These are phyloP conservation scores for Coturnix japonica DNA, from an alignment of 2,113 vertebrate genomes.

Conservation along the genomic window DNA sequence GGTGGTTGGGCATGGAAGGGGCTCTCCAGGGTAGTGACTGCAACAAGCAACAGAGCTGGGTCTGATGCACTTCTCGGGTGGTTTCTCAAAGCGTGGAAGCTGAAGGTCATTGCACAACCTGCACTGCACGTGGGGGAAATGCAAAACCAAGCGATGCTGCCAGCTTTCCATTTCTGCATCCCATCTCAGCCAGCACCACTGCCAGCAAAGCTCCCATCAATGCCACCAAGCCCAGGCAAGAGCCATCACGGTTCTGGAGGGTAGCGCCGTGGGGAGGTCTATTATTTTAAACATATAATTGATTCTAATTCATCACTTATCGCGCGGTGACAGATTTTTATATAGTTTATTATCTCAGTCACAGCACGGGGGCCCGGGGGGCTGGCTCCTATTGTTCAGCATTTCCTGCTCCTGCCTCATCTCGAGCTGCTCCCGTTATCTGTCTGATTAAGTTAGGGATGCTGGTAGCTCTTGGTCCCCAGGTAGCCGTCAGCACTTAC, in stretches of 20 bases:
- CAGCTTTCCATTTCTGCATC: neutral
- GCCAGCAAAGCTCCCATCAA: neutral
- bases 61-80: neutral
- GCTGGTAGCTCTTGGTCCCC: conserved; percentile 68
- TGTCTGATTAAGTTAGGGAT: conserved; percentile 81
- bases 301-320: conserved; percentile 85
- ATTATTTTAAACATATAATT: conserved; percentile 84
- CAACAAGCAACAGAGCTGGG: neutral
- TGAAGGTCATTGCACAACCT: neutral
- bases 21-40: neutral
- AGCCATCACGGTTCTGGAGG: conserved; percentile 44
- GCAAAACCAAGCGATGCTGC: neutral
- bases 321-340: conserved; percentile 78
- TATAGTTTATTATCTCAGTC: conserved; percentile 79
- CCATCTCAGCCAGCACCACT: accelerated
- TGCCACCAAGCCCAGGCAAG: conserved; percentile 43
- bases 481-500: conserved; percentile 55
- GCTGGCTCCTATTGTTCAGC: conserved; percentile 64
- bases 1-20: too few species aligned
- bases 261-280: conserved; percentile 52
- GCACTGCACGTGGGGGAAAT: neutral
- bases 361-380: conserved; percentile 62
- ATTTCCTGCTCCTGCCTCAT: conserved; percentile 59
- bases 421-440: conserved; percentile 65
- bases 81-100: neutral